Evolutionary conservation across 2,797 vertebrate species (phyloP).

Genomic region (Rhadinocentrus ornatus): DNA sequence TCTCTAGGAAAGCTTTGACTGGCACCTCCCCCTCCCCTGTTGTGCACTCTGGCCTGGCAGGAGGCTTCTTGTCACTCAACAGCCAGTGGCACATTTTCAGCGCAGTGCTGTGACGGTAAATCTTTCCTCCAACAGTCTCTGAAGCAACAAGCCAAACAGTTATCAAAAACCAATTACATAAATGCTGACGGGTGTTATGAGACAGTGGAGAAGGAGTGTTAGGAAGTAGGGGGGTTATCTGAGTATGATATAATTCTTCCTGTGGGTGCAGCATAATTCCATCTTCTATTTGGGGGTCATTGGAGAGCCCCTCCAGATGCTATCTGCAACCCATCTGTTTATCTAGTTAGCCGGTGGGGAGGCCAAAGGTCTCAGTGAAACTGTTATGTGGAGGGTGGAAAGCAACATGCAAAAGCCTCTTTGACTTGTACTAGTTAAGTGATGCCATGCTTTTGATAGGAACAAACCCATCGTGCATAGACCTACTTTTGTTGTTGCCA

Average conservation of each 20-base stretch:
- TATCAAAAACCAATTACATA: constrained; percentile 50
- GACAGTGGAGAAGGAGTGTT: constrained; percentile 17
- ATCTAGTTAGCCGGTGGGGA: constrained; percentile 45
- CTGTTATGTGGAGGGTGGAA: constrained; percentile 39
- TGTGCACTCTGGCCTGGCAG: constrained; percentile 43
- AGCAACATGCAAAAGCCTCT: constrained; percentile 30
- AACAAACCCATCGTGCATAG: constrained; percentile 18
- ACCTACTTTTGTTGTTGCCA: constrained; percentile 21
- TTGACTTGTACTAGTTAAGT: constrained; percentile 31
- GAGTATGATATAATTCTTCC: constrained; percentile 67
- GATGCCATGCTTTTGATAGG: constrained; percentile 27
- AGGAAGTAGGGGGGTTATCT: constrained; percentile 3
- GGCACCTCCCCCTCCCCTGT: constrained; percentile 37
- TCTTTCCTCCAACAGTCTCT: constrained; percentile 26
- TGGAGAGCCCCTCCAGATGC: constrained; percentile 70
- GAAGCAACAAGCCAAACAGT: constrained; percentile 31
- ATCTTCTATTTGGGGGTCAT: constrained; percentile 64
- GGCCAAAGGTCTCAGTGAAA: constrained; percentile 47
- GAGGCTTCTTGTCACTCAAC: constrained; percentile 57
- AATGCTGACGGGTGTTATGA: constrained; percentile 32
- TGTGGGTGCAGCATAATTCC: constrained; percentile 57
- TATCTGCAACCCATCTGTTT: constrained; percentile 58
- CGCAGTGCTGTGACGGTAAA: constrained; percentile 24
- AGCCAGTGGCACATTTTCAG: constrained; percentile 19
- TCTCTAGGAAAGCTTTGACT: constrained; percentile 47